Conservation (phyloP, 2,888 invertebrate genomes). For the Odontocolon sp. region DNA sequence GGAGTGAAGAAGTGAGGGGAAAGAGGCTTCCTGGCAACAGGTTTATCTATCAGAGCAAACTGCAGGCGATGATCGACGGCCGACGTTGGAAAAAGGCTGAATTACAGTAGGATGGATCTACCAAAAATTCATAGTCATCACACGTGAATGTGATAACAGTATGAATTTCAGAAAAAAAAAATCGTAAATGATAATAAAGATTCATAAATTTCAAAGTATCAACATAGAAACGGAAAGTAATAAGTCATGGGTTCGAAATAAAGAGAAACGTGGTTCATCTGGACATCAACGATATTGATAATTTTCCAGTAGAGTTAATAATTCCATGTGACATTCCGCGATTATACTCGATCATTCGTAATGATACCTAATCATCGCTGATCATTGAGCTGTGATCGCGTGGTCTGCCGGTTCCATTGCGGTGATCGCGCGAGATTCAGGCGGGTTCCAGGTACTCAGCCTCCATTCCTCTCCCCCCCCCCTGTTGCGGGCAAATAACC, state of each 20-base stretch:
- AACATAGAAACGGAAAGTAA: no score
- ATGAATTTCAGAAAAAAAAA: no score
- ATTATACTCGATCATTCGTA: slow-evolving; percentile 25
- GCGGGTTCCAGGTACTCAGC: slow-evolving; percentile 28
- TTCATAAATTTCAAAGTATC: no score
- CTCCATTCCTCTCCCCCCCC: neutral
- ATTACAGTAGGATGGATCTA: no score
- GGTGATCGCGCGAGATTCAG: slow-evolving; percentile 32
- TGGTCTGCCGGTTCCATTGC: slow-evolving; percentile 24
- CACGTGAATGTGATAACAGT: no score
- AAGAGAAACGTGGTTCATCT: no score
- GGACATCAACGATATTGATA: no score
- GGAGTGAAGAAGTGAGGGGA: neutral
- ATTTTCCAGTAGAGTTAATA: no score
- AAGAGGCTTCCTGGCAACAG: slow-evolving; percentile 54
- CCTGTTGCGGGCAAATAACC: neutral
- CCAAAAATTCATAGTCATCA: no score
- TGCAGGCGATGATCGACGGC: slow-evolving; percentile 55
- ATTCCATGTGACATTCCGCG: slow-evolving; percentile 30
- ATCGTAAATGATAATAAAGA: no score
- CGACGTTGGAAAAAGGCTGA: slow-evolving; percentile 39
- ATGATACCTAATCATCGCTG: slow-evolving; percentile 46
- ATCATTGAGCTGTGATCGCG: slow-evolving; percentile 36
- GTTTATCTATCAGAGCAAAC: slow-evolving; percentile 59
- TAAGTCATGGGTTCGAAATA: no score